These are phyloP conservation scores for Cyphomyrmex costatus DNA, from an alignment of 1,140 invertebrate genomes.

Conservation along the genomic window DNA sequence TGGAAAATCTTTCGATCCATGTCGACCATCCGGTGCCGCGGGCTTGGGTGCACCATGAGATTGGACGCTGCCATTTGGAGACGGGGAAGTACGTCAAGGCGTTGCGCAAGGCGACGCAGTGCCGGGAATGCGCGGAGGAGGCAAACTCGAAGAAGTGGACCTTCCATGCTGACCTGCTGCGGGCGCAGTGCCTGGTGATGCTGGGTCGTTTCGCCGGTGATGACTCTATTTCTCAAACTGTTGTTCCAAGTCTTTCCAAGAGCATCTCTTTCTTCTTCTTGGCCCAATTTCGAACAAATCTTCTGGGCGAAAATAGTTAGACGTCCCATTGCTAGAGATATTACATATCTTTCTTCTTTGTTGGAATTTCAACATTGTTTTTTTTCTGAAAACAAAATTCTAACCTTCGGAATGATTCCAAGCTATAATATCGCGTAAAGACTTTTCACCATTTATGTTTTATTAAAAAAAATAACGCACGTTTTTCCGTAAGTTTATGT, in stretches of 20 bases:
- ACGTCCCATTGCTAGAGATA: neutral
- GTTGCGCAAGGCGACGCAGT: constrained; percentile 65
- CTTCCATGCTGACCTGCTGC: constrained; percentile 75
- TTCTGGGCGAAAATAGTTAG: neutral
- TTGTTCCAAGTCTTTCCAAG: neutral
- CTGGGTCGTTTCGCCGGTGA: constrained; percentile 63
- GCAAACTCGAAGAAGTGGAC: constrained; percentile 78
- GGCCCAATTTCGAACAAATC: constrained; percentile 15
- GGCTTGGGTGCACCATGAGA: constrained; percentile 78
- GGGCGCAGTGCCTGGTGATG: constrained; percentile 71
- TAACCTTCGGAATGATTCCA: neutral
- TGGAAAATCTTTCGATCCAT: constrained; percentile 73
- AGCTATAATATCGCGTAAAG: neutral
- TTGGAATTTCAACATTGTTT: neutral
- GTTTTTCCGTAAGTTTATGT: constrained; percentile 4
- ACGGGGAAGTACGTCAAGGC: constrained; percentile 66
- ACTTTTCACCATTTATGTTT: neutral
- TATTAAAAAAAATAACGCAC: neutral
- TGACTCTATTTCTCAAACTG: constrained; percentile 52
- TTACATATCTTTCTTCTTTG: neutral
- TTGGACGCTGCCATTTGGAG: constrained; percentile 78
- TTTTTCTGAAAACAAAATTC: neutral
- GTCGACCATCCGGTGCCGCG: constrained; percentile 70
- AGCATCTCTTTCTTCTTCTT: neutral
- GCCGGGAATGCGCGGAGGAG: constrained; percentile 66